Evolutionary conservation across 2,113 vertebrate species (phyloP), one percentile per base, ranked within the genome.

Genomic region (Zosterops japonicus): DNA sequence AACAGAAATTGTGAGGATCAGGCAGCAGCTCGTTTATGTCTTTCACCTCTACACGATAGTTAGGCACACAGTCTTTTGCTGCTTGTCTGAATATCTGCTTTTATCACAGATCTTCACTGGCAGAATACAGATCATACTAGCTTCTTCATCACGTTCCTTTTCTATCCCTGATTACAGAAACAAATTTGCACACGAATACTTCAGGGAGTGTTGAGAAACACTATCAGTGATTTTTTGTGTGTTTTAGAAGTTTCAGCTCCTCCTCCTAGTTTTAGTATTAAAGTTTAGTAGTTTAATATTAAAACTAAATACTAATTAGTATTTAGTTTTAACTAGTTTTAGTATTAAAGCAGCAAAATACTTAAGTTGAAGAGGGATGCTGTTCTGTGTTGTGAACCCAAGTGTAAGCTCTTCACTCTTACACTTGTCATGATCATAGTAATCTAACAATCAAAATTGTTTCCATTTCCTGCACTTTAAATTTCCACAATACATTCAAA

Each of bases 391-490:
- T 61, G 22, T 65, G 72, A 77, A 57, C 41, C 11, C 14, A 41
- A 81, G 19, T 8, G 21, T 50, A 59, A 47, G n/a, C 20, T 57
- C 60, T 61, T 39, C 19, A 41, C 12, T 67, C 5, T 36, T 60
- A 49, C 5, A 41, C 2, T 81, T 46, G 15, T 2, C 0, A 49
- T 46, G 17, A 50, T 4, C 17, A 41, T 6, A n/a, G 6, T 36
- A 80, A 19, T 18, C 27, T 59, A 81, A 74, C 19, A 55, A 56
- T 21, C 39, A 13, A 89, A 59, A 74, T 75, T 49, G 67, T 8
- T 29, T 42, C 31, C 5, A 3, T 53, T 84, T 78, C 36, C 14
- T 59, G 14, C 15, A n/a, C 49, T 87, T 75, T 19, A 59, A 20
- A 60, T 81, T 83, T 64, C 52, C 14, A 18, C 33, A 42, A 4